Conservation (phyloP, 2,113 vertebrate species). For the Poeciliopsis retropinna region DNA sequence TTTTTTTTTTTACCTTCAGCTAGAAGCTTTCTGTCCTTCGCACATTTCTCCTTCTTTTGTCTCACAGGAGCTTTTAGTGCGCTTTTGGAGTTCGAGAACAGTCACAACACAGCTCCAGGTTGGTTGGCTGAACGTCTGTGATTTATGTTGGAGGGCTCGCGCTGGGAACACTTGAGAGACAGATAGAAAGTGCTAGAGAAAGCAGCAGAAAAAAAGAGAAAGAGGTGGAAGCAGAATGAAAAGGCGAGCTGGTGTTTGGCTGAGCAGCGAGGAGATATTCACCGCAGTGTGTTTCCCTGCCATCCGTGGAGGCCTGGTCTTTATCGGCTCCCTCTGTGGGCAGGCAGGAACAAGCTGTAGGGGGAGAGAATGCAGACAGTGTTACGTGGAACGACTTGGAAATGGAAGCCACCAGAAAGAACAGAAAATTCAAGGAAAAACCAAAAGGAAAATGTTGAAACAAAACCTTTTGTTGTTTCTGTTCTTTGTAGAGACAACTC, state of each 20-base stretch:
- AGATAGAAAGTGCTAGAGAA: conserved; percentile 11
- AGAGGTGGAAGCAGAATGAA: conserved; percentile 13
- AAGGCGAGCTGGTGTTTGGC: conserved; percentile 32
- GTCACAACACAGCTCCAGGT: conserved; percentile 31
- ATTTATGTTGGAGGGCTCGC: conserved; percentile 33
- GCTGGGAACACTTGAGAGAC: conserved; percentile 52
- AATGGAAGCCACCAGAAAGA: background rate
- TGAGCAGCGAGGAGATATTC: conserved; percentile 32
- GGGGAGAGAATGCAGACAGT: background rate
- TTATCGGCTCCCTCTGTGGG: conserved; percentile 40
- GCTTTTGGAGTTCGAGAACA: conserved; percentile 39
- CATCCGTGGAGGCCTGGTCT: conserved; percentile 33
- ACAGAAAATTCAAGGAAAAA: background rate
- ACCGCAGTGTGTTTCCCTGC: conserved; percentile 32
- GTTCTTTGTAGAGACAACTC: background rate
- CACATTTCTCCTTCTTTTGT: conserved; percentile 23
- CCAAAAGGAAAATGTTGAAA: background rate
- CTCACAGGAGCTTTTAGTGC: conserved; percentile 58
- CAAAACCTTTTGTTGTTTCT: background rate
- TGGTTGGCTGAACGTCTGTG: conserved; percentile 31
- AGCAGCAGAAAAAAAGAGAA: background rate
- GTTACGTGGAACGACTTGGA: background rate
- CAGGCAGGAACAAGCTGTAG: background rate
- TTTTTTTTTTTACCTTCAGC: background rate
- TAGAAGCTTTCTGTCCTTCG: conserved; percentile 46